Evolutionary conservation across 2,888 invertebrate species (phyloP).

Genomic region (Napeogenes sylphis): DNA sequence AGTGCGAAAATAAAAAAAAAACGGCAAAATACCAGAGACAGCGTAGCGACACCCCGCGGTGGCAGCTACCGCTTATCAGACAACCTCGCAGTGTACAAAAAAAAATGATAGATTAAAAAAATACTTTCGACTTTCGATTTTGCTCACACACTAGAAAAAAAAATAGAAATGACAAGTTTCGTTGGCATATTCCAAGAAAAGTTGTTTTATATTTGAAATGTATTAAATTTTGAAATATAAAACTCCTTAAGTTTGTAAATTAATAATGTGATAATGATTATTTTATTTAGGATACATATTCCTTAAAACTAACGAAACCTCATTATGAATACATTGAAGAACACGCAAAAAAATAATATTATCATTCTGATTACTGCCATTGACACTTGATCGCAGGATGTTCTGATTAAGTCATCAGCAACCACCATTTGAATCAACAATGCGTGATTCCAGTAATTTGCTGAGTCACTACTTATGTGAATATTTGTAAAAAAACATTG

Average conservation of each 20-base stretch:
- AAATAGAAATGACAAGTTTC: slow-evolving; percentile 27
- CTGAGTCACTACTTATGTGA: background rate
- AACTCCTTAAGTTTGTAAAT: too few species aligned
- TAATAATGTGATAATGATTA: too few species aligned
- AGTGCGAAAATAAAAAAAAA: slow-evolving; percentile 41
- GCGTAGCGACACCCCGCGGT: slow-evolving; percentile 56
- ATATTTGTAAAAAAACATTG: background rate
- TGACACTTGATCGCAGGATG: slow-evolving; percentile 35
- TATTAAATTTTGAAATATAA: too few species aligned
- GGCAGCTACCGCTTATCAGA: slow-evolving; percentile 22
- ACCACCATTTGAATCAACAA: slow-evolving; percentile 12
- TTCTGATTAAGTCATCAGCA: slow-evolving; percentile 61
- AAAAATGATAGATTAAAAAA: slow-evolving; percentile 58
- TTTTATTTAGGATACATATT: too few species aligned
- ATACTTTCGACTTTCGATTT: slow-evolving; percentile 61
- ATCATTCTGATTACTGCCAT: slow-evolving; percentile 7
- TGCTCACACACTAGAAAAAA: slow-evolving; percentile 50
- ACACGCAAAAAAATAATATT: slow-evolving; percentile 5
- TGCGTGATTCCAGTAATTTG: slow-evolving; percentile 1
- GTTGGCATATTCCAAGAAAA: slow-evolving; percentile 9
- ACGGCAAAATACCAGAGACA: slow-evolving; percentile 49
- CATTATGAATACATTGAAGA: background rate
- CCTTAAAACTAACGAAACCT: background rate
- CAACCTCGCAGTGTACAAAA: slow-evolving; percentile 34
- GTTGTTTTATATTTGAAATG: background rate